Base-by-base conservation (phyloP, 1,140 invertebrate genomes). In the Nasonia longicornis region DNA sequence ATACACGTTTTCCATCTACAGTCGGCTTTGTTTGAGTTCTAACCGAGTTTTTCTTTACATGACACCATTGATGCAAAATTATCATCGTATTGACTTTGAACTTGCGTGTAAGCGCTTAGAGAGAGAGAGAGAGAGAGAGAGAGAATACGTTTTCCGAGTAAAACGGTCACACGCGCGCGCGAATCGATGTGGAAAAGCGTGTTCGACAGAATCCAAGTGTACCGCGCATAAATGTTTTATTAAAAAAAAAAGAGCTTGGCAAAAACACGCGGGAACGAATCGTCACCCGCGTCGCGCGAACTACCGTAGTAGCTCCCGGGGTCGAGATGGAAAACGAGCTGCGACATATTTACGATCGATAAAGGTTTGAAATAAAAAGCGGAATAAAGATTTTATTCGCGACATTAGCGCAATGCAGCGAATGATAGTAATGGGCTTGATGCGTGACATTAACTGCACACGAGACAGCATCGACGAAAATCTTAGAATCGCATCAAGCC, bases 401-500 rank as follows among this genome's bases (percentile, higher is more conserved):
- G 4, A n/a, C 16, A 58, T 16, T 58, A 52, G 52, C 20, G 20
- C 52, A 20, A 58, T 58, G 4, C 3, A 7, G 20, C 52, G n/a
- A 58, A 58, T 8, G 52, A 16, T 16, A n/a, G 52, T 63, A 63
- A 67, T 20, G 12, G 22, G 22, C 22, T 67, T 67, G 29, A 29
- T 31, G 10, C 66, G 66, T 12, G 12, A 67, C 66, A 67, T 71
- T 71, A 42, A 42, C 20, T 42, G 29, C 29, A 8, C 29, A 8
- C 69, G 35, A 35, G 12, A 71, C 69, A 29, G 71, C 38, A 45
- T 73, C 38, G 71, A 58, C 38, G 22, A 73, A 73, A 73, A 73
- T 73, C 71, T 73, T 73, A 73, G 71, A 73, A 48, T 45, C 8
- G 12, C 71, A 52, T 73, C 52, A 73, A 14, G 42, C 71, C 31